These are phyloP conservation scores for Pseudomyrmex gracilis DNA, from an alignment of 1,140 invertebrate species.

Conservation along the genomic window DNA sequence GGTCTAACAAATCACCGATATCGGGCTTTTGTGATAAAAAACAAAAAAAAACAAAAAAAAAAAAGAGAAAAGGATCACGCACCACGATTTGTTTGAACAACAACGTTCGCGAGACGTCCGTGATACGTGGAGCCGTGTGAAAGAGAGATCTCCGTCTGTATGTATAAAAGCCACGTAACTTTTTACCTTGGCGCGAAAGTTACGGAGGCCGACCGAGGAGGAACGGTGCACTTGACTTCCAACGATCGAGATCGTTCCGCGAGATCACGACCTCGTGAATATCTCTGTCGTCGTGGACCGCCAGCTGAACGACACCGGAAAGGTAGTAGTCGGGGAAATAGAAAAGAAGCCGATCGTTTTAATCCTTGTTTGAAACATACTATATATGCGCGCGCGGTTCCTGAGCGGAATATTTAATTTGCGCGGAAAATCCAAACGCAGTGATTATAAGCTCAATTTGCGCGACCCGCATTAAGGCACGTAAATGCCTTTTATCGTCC, in stretches of 20 bases:
- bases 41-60: too few relatives aligned
- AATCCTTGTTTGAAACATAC: slow-evolving; percentile 78
- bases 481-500: slow-evolving; percentile 31
- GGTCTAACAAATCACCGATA: slow-evolving; percentile 7
- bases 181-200: slow-evolving; percentile 62
- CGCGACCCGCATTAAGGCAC: slow-evolving; percentile 21
- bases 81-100: slow-evolving; percentile 9
- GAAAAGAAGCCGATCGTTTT: background rate
- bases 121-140: slow-evolving; percentile 30
- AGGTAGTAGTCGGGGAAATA: background rate
- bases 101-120: slow-evolving; percentile 46
- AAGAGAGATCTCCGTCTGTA: background rate
- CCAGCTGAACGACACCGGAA: slow-evolving; percentile 15
- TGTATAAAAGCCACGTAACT: slow-evolving; percentile 50
- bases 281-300: background rate
- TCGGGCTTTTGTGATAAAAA: background rate
- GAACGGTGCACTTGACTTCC: slow-evolving; percentile 48
- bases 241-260: slow-evolving; percentile 68
- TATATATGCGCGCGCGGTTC: slow-evolving; percentile 30
- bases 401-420: slow-evolving; percentile 70
- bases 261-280: slow-evolving; percentile 70
- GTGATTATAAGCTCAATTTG: slow-evolving; percentile 57
- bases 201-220: slow-evolving; percentile 40
- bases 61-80: background rate
- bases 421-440: background rate